Base-by-base conservation (phyloP, 2,797 vertebrate genomes). In the Ptychadena robeensis region DNA sequence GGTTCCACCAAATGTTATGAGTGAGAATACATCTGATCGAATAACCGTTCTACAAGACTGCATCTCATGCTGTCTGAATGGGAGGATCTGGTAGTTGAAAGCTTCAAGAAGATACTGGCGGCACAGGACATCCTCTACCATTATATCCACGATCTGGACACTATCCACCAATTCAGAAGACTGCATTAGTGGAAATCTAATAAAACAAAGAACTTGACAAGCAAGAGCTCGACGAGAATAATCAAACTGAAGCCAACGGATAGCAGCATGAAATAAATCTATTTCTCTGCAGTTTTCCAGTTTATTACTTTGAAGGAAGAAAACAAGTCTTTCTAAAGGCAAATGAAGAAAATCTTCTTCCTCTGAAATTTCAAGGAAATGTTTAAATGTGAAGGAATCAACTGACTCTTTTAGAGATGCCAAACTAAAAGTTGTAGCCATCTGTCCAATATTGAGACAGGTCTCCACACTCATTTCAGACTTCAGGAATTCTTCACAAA, bases 391-490 rank as follows among this genome's bases (percentile, higher is more conserved):
- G 91, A 98, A 99, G 12, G 95, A 83, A 0, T 99, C 98, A 34
- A 99, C 98, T 0, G 98, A 99, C 72, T 98, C 96, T 81, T 97
- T 97, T 30, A 99, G 92, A 9, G 98, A 99, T 7, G 96, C 91
- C 34, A 99, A 91, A 90, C 96, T 98, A 88, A 99, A 99, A 64
- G 96, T 94, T 86, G 96, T 96, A 89, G 98, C 98, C 98, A 99
- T 98, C 89, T 99, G 98, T 64, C 97, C 98, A 0, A 99, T 99
- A 90, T 97, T 95, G 31, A 99, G 91, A 87, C 98, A 99, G 0
- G 98, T 99, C 89, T 99, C 97, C 2, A 99, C 98, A 0, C 97
- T 99, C 96, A 99, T 98, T 32, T 97, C 97, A 0, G 97, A 97
- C 89, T 98, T 99, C 27, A 99, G 94, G 86, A 99, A 99, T 87